Percentiles rank a stretch among this genome's conserved stretches.
phyloP scores from a whole-genome alignment of 2,888 invertebrate species.

The Ctenicera cuprea region DNA sequence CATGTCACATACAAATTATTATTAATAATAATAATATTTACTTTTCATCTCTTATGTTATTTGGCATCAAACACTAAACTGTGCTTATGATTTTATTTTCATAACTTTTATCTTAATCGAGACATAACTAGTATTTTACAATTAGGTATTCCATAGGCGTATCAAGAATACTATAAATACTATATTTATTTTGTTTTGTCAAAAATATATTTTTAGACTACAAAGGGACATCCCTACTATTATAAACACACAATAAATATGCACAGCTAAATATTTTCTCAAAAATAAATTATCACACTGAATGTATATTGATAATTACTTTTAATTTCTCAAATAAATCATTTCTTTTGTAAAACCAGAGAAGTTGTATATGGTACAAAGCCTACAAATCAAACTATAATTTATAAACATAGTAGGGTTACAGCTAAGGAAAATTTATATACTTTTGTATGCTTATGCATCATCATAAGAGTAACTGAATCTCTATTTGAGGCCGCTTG shows the following conservation, averaged over 20 bases:
- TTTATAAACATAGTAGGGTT: too few species aligned
- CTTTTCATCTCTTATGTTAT: constrained; percentile 59
- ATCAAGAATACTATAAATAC: constrained; percentile 69
- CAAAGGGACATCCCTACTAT: constrained; percentile 64
- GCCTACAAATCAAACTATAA: too few species aligned
- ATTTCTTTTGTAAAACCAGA: too few species aligned
- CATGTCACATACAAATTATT: constrained; percentile 8
- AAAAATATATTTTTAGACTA: constrained; percentile 71
- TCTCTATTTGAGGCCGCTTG: too few species aligned
- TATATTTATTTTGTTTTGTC: constrained; percentile 66
- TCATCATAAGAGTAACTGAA: too few species aligned
- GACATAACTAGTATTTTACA: constrained; percentile 64
- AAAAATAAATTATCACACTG: constrained; percentile 49
- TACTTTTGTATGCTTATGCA: too few species aligned
- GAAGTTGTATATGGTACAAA: too few species aligned
- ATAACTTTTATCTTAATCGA: constrained; percentile 50
- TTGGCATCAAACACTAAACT: constrained; percentile 70
- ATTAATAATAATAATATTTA: constrained; percentile 30
- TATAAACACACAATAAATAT: constrained; percentile 60
- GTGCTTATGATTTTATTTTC: constrained; percentile 50
- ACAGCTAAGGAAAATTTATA: too few species aligned
- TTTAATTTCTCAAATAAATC: not conserved
- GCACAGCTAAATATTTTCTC: constrained; percentile 57
- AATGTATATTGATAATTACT: constrained; percentile 14
- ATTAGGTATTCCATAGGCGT: constrained; percentile 67